Evolutionary conservation across 1,140 invertebrate genomes (phyloP).

Genomic region (Bombus huntii): DNA sequence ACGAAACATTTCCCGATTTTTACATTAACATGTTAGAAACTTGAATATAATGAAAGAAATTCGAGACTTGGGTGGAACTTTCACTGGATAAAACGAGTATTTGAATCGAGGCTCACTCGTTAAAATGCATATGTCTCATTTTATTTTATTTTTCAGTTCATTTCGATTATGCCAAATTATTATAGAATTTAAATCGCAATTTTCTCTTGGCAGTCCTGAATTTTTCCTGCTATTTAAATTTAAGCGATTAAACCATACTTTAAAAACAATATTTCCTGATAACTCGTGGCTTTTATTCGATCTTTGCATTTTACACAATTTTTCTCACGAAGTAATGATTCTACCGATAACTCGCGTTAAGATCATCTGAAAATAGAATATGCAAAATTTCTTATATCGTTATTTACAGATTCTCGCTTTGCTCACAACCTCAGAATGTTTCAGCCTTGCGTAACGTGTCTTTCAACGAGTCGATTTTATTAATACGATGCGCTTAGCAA

Average conservation of each 20-base stretch:
- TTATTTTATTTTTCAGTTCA: not conserved
- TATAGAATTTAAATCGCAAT: too few species aligned
- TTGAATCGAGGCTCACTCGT: not conserved
- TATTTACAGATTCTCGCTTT: not conserved
- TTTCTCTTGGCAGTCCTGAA: too few species aligned
- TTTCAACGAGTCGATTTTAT: not conserved
- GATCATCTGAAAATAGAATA: not conserved
- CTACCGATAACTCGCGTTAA: not conserved
- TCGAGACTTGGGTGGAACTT: not conserved
- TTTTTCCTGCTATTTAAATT: too few species aligned
- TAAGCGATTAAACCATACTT: not conserved
- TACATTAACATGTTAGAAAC: not conserved
- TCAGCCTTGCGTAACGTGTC: not conserved
- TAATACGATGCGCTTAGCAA: not conserved
- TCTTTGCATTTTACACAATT: not conserved
- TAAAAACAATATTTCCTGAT: too few species aligned
- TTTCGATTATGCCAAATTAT: too few species aligned
- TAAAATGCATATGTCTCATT: not conserved
- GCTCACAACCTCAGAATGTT: not conserved
- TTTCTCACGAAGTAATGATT: not conserved
- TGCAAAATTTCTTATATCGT: not conserved
- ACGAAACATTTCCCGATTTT: constrained; percentile 1
- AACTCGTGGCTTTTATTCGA: too few species aligned
- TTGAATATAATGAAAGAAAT: not conserved
- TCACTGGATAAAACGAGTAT: too few species aligned